A percentile compares a stretch with the other conserved stretches of the same genome.
Conservation (phyloP, 2,113 vertebrate genomes). For the Aegithalos caudatus region DNA sequence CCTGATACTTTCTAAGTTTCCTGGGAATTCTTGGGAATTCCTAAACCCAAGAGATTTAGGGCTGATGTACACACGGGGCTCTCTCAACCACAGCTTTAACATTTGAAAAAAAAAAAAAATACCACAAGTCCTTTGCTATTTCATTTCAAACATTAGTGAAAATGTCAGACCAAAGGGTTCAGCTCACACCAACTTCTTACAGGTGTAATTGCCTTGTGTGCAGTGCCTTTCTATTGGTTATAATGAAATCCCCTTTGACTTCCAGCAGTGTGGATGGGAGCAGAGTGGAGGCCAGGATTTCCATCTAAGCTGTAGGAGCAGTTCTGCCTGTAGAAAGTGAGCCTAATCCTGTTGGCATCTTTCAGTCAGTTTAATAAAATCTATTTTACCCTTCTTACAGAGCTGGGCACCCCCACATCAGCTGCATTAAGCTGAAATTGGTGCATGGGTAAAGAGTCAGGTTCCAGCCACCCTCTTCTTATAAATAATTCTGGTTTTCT, state of each 20-base stretch:
- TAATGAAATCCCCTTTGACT: constrained; percentile 22
- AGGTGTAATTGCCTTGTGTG: background rate
- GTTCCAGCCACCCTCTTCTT: background rate
- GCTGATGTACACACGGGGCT: rapidly evolving
- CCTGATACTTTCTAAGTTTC: background rate
- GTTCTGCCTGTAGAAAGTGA: background rate
- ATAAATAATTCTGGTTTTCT: background rate
- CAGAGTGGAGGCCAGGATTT: background rate
- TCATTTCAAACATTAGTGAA: background rate
- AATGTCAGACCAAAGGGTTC: constrained; percentile 32
- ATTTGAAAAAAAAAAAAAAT: constrained; percentile 3
- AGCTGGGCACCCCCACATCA: background rate
- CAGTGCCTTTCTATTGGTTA: background rate
- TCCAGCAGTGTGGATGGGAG: background rate
- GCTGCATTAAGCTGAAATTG: background rate
- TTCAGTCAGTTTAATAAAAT: background rate
- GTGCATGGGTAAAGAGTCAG: background rate
- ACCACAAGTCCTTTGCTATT: background rate
- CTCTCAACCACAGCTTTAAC: background rate
- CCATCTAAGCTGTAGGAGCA: background rate
- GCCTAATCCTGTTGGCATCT: background rate
- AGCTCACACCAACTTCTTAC: background rate
- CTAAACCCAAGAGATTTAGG: background rate
- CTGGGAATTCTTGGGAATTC: background rate
- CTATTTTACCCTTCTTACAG: background rate